Evolutionary conservation across 2,113 vertebrate genomes (phyloP).

Genomic region (Hippocampus comes): DNA sequence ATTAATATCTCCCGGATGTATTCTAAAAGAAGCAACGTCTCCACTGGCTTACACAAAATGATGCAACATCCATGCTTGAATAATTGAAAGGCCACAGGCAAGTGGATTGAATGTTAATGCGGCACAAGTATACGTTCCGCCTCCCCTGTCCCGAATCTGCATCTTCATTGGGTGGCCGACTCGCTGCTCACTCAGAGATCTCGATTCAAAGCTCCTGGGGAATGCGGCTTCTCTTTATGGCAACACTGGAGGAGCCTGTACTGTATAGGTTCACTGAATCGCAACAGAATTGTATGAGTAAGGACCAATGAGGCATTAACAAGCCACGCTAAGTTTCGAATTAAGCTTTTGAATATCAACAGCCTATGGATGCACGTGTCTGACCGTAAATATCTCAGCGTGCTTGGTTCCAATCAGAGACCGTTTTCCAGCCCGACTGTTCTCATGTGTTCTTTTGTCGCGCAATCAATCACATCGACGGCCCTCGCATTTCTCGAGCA

Average conservation of each 20-base stretch:
- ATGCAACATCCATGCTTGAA: conserved; percentile 64
- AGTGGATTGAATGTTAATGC: conserved; percentile 63
- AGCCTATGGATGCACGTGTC: conserved; percentile 35
- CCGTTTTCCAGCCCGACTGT: conserved; percentile 4
- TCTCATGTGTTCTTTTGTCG: neutral
- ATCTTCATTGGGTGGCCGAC: conserved; percentile 35
- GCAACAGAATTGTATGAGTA: conserved; percentile 42
- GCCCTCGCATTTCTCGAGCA: conserved; percentile 12
- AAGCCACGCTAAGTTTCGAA: conserved; percentile 43
- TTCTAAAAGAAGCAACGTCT: conserved; percentile 36
- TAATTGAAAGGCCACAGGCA: conserved; percentile 66
- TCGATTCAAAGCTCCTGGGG: conserved; percentile 52
- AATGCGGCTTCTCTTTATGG: conserved; percentile 57
- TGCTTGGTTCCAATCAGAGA: conserved; percentile 20
- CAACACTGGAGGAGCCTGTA: conserved; percentile 45
- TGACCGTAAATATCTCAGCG: conserved; percentile 36
- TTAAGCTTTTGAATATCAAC: conserved; percentile 41
- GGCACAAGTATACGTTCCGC: conserved; percentile 36
- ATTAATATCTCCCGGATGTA: conserved; percentile 45
- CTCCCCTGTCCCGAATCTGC: conserved; percentile 29
- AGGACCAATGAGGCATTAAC: conserved; percentile 51
- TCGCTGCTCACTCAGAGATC: conserved; percentile 36
- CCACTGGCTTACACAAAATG: conserved; percentile 48
- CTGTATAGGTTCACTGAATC: conserved; percentile 50
- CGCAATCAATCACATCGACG: neutral